phyloP scores from a whole-genome alignment of 1,140 invertebrate genomes.

The Lysiphlebus fabarum region DNA sequence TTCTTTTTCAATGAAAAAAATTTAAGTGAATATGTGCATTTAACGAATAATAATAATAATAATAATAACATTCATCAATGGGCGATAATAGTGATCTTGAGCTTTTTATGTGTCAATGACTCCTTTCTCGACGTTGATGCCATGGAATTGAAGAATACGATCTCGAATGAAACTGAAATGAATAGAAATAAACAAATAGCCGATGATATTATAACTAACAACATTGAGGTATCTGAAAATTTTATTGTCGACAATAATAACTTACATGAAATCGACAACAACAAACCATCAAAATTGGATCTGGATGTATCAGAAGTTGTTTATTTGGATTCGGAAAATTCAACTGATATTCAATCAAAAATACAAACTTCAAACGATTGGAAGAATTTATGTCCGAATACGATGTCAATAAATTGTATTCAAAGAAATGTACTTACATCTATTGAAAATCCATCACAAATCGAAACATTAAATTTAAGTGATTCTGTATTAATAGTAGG shows the following conservation, averaged over 20 bases:
- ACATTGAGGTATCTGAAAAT: neutral
- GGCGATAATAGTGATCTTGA: slow-evolving; percentile 30
- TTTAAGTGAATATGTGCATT: no score
- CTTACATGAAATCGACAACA: slow-evolving; percentile 29
- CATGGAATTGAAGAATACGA: slow-evolving; percentile 26
- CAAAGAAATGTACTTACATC: slow-evolving; percentile 29
- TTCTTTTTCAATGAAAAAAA: no score
- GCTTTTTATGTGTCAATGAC: slow-evolving; percentile 28
- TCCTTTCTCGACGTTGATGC: slow-evolving; percentile 32
- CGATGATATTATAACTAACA: slow-evolving; percentile 1
- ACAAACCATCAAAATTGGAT: slow-evolving; percentile 49
- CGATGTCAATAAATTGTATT: slow-evolving; percentile 28
- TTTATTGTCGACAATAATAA: slow-evolving; percentile 23
- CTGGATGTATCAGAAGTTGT: slow-evolving; percentile 35
- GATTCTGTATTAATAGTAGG: slow-evolving; percentile 44
- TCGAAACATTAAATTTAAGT: slow-evolving; percentile 40
- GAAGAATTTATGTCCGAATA: slow-evolving; percentile 19
- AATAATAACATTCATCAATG: no score
- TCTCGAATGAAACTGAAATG: slow-evolving; percentile 31
- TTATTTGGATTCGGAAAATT: slow-evolving; percentile 35
- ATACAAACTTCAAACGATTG: slow-evolving; percentile 1
- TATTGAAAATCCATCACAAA: slow-evolving; percentile 33
- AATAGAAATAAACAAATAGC: slow-evolving; percentile 13
- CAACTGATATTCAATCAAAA: slow-evolving; percentile 13
- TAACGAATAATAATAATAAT: no score